Base-by-base conservation (phyloP, 2,888 invertebrate species). In the Megaustenia siamemsis region DNA sequence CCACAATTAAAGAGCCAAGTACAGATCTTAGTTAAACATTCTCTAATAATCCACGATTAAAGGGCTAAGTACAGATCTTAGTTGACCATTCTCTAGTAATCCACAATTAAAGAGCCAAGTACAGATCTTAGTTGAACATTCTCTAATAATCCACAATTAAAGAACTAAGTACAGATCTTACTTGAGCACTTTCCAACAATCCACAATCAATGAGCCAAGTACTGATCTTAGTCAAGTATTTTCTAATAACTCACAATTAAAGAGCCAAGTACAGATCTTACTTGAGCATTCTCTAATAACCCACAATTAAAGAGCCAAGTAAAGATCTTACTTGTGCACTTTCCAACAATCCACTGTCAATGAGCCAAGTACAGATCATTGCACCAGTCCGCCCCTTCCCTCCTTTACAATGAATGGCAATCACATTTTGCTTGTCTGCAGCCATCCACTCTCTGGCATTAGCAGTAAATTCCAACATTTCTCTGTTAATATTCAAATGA, bases 381-480 rank as follows among this genome's bases (percentile, higher is more conserved):
- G 95, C 94, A 24, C 95, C 95, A 8, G 95, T 95, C 35, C 95
- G 92, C 1, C 95, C 95, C 90, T 95, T 95, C 1, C 95, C 95
- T 28, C 95, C 95, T 90, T 95, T 95, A 90, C 95, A 95, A 89
- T 95, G 95, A n/a, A 95, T 94, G 21, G 94, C 95, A 53, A 95
- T 94, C 15, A 95, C 93, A 89, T 95, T 95, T 21, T 89, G 79
- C n/a, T 92, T 90, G 87, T 94, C 93, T 12, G 89, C 89, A 35
- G 90, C 90, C 90, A 95, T 92, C 93, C 94, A 95, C 68, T 92
- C 89, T 49, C 92, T 89, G 12, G 94, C 95, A 90, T 93, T 93
- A 43, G 92, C 89, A 76, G 93, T 93, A 90, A 94, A 95, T 56
- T 90, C 89, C 60, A 95, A 82, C 93, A 95, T 94, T 63, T 95